Percentiles rank a stretch among this genome's conserved stretches.
These are phyloP conservation scores for Acanthococcus lagerstroemiae DNA, from an alignment of 2,888 invertebrate species.

Conservation along the genomic window DNA sequence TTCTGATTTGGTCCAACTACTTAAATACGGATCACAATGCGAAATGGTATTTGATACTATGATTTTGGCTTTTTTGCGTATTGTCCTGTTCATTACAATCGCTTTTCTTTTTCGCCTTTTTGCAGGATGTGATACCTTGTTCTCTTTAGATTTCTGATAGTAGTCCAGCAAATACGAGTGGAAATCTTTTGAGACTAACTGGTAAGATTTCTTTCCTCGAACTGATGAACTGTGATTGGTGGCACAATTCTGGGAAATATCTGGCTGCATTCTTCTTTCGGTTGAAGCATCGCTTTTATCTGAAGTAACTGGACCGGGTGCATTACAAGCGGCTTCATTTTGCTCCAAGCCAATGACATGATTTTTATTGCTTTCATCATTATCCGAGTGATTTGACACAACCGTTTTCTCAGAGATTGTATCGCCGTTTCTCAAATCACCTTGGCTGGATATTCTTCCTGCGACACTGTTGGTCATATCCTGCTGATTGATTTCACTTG, in stretches of 20 bases:
- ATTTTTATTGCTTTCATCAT: too few species aligned
- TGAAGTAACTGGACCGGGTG: too few species aligned
- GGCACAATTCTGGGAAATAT: background rate
- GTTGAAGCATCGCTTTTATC: too few species aligned
- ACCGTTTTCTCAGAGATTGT: background rate
- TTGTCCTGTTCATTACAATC: background rate
- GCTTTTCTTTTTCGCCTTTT: background rate
- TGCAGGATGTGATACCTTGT: background rate
- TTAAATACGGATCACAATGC: slow-evolving; percentile 9
- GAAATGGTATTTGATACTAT: background rate
- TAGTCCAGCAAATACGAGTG: background rate
- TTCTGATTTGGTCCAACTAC: background rate
- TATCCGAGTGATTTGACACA: background rate
- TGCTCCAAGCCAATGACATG: too few species aligned
- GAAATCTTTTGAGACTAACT: background rate
- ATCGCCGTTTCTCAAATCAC: background rate
- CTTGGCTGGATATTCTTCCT: too few species aligned
- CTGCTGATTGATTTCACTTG: too few species aligned
- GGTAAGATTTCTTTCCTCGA: background rate
- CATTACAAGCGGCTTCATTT: too few species aligned
- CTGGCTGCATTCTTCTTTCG: background rate
- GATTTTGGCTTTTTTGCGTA: background rate
- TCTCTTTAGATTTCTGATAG: background rate
- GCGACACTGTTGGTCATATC: too few species aligned
- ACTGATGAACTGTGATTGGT: background rate